Base-by-base conservation (phyloP, 2,888 invertebrate species). In the Chymomyza fuscimana region DNA sequence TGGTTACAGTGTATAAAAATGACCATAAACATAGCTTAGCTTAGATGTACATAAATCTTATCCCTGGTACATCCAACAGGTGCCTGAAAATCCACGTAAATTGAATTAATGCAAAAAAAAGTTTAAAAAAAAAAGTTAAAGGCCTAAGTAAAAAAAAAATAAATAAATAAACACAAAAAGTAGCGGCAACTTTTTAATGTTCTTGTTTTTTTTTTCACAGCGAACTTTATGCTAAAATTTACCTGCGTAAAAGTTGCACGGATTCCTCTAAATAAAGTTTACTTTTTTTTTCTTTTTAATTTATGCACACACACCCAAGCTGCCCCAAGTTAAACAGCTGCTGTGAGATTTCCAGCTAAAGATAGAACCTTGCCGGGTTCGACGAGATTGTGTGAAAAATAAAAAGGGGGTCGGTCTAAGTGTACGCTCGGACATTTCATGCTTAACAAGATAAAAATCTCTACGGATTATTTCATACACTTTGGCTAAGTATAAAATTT, bases 401-500 rank as follows among this genome's bases (percentile, higher is more conserved):
- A 40, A 25, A 58, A 58, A 7, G 32, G 32, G 32, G 7, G 32
- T 32, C 7, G 22, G 12, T 25, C 58, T 7, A 58, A 58, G 40
- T 25, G 25, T 68, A 65, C 72, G 73, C 73, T 71, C 32, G 79
- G 78, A 85, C 86, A 82, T 79, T 80, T 73, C 81, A 82, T 79
- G 87, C 81, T 87, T 87, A 87, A 87, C 79, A 79, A 81, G 88
- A 85, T 87, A 87, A 82, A 85, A 85, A 85, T 85, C 84, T 85
- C 88, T 69, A 78, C 79, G 88, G 88, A 87, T 87, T 87, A 87
- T 87, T 81, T 83, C 65, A 77, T 82, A 83, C 81, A 81, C 81
- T 82, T 83, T 83, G 80, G 19, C 56, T 46, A 36, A 60, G 36
- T 60, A 29, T 60, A 29, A 60, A n/a, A 36, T 62, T 79, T 80